phyloP scores from a whole-genome alignment of 2,888 invertebrate genomes.

The Thymelicus sylvestris region DNA sequence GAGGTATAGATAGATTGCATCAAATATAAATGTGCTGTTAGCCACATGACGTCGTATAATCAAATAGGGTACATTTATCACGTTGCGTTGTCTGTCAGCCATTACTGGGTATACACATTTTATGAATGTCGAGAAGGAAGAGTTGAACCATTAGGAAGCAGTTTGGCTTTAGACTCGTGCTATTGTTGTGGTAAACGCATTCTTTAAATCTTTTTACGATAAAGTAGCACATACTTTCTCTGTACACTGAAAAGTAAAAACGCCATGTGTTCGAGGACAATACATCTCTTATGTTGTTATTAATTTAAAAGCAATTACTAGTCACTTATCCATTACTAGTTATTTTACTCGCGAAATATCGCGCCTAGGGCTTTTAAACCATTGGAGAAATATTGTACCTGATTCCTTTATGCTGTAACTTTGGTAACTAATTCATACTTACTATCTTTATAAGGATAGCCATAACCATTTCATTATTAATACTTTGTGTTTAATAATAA shows the following conservation, averaged over 20 bases:
- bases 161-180: slow-evolving; percentile 46
- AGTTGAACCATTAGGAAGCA: slow-evolving; percentile 41
- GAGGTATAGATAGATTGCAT: neutral
- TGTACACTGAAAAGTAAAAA: slow-evolving; percentile 66
- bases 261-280: slow-evolving; percentile 20
- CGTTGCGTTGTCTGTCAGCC: slow-evolving; percentile 35
- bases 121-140: slow-evolving; percentile 31
- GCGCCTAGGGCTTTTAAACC: no score
- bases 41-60: slow-evolving; percentile 43
- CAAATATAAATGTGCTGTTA: slow-evolving; percentile 35
- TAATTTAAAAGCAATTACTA: slow-evolving; percentile 27
- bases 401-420: no score
- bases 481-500: no score
- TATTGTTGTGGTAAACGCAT: slow-evolving; percentile 62
- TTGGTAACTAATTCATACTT: no score
- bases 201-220: slow-evolving; percentile 60
- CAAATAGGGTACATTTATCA: slow-evolving; percentile 41
- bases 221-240: slow-evolving; percentile 75
- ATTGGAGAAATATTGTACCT: no score
- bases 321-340: neutral
- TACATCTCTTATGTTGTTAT: slow-evolving; percentile 20
- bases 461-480: no score
- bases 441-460: no score
- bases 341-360: no score
- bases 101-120: slow-evolving; percentile 27